Evolutionary conservation across 2,113 vertebrate species (phyloP), one percentile per base, ranked within the genome.

Genomic region (Apeltes quadracus): DNA sequence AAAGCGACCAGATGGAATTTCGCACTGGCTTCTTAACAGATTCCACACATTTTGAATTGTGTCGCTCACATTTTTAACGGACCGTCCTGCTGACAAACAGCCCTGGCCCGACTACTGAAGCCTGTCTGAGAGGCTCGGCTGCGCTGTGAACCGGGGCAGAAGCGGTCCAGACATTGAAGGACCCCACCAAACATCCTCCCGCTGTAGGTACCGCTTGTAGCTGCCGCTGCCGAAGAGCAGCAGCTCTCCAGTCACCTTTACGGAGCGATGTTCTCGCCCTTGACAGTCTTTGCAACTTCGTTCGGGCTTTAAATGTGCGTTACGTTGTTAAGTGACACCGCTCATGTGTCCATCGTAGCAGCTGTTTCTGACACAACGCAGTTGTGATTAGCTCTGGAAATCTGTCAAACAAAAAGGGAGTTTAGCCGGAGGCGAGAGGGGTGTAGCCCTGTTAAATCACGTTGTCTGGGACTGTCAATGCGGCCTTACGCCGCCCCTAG

Each of bases 11-110:
- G 86, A 90, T 90, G 89, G 90, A 85, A 88, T 88, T 86, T 71
- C 77, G 91, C 82, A 75, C 88, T 89, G 83, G 69, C 82, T 89
- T 89, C 88, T 87, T 84, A 75, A 87, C 86, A 81, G 83, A 89
- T 86, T 88, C 78, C 76, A 46, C 84, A 76, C 84, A 70, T 81
- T 90, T 91, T 88, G 91, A 92, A 92, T 85, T 87, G 92, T 86
- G 89, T 91, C 84, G 64, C 78, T 84, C 76, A 69, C 87, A 88
- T 91, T 87, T 93, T 93, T 91, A 92, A 93, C 91, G 88, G 93
- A 95, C 91, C 88, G 93, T 48, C 12, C 57, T 92, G 81, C 87
- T 68, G 32, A 68, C 88, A 18, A 36, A 88, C 90, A 77, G 15
- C 43, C 46, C 89, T 84, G 0, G 89, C 86, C 86, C 84, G 86